phyloP scores from a whole-genome alignment of 2,888 invertebrate species.

The Brenthis daphne region DNA sequence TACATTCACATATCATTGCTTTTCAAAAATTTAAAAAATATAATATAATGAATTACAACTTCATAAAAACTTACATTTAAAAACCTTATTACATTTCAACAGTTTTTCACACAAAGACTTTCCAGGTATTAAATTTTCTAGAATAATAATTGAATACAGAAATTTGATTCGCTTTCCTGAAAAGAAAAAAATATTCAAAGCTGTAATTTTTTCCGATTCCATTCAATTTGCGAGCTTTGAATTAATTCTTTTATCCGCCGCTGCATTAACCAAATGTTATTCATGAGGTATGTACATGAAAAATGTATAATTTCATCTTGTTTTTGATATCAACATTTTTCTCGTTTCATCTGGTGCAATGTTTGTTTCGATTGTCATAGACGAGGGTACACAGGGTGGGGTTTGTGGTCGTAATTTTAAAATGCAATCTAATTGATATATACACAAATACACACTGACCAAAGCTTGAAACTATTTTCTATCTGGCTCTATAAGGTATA shows the following conservation, averaged over 20 bases:
- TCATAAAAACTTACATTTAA: neutral
- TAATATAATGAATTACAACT: neutral
- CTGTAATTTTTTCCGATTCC: conserved; percentile 50
- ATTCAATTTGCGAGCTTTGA: conserved; percentile 55
- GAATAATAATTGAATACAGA: conserved; percentile 19
- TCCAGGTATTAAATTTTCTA: conserved; percentile 4
- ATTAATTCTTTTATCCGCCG: conserved; percentile 52
- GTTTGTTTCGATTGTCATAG: neutral
- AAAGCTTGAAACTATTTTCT: no score
- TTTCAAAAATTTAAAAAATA: no score
- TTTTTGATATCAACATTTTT: conserved; percentile 19
- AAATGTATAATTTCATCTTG: conserved; percentile 41
- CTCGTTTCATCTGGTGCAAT: neutral
- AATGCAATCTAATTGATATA: no score
- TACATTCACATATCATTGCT: no score
- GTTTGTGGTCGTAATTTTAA: no score
- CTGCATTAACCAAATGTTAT: conserved; percentile 60
- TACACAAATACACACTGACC: no score
- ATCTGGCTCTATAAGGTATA: no score
- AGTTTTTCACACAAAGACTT: neutral
- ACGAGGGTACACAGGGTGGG: no score
- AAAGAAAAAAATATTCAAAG: conserved; percentile 33
- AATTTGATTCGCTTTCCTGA: conserved; percentile 17
- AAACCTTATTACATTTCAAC: neutral
- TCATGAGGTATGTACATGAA: conserved; percentile 51